Evolutionary conservation across 1,140 invertebrate genomes (phyloP).

Genomic region (Anoplolepis gracilipes): DNA sequence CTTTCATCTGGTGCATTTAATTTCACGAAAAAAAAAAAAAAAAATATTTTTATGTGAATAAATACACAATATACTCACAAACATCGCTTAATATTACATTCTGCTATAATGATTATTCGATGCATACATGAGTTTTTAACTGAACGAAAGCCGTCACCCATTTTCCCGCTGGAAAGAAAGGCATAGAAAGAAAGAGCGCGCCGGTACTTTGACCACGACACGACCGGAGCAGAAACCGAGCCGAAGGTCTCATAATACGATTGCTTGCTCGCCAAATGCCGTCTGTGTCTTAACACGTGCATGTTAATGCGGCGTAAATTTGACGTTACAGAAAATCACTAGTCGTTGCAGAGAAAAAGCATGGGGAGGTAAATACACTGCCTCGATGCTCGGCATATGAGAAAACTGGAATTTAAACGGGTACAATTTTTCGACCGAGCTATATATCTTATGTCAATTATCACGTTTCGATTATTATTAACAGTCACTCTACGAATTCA

Average conservation of each 20-base stretch:
- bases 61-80: background rate
- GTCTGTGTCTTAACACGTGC: constrained; percentile 61
- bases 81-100: too few species aligned
- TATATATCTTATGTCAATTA: background rate
- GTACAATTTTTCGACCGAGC: too few species aligned
- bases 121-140: background rate
- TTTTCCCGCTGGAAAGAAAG: constrained; percentile 31
- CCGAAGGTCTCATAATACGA: constrained; percentile 35
- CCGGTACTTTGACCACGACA: background rate
- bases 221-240: constrained; percentile 13
- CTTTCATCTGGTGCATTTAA: background rate
- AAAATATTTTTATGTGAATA: background rate
- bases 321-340: constrained; percentile 58
- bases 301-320: constrained; percentile 66
- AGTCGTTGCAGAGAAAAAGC: constrained; percentile 39
- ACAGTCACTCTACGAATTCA: background rate
- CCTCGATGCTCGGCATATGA: constrained; percentile 6
- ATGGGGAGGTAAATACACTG: constrained; percentile 17
- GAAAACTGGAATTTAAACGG: constrained; percentile 1
- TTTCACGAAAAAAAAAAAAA: background rate
- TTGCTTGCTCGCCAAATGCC: constrained; percentile 27
- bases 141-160: background rate
- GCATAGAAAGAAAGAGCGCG: background rate
- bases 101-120: background rate
- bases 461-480: background rate